Base-by-base conservation (phyloP, 1,140 invertebrate species). In the Anastrepha obliqua region DNA sequence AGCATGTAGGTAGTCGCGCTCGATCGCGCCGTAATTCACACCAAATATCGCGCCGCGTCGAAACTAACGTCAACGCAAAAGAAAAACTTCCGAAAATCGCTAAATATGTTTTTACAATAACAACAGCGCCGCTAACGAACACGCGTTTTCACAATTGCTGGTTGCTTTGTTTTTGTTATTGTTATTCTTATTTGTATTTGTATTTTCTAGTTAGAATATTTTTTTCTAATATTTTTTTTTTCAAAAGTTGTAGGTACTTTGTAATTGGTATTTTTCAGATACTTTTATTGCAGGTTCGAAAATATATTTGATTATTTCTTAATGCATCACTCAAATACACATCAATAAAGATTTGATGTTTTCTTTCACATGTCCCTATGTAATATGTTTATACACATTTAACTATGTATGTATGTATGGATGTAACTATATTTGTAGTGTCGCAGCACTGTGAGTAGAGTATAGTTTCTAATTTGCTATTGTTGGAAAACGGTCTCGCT, bases 231-330 rank as follows among this genome's bases (percentile, higher is more conserved):
- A 20, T 67, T 67, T 67, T 67, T 67, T 29, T 67, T 39, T 67
- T 67, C 7, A 29, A 29, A 81, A 55, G 47, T 81, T 81, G n/a
- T 81, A 81, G 74, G 74, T 81, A 81, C 74, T 81, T 81, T 55
- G 70, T 74, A 74, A n/a, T 44, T 17, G 39, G 39, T 44, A 74
- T 55, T 81, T 81, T 55, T 81, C 74, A 81, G 74, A 5, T 81
- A 81, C 74, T 55, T 78, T 51, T 55, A 51, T 55, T 51, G 42
- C 67, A 81, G 74, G 44, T 81, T 81, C 74, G 20, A 58, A 58
- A 81, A 55, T 55, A 81, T 55, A 81, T 81, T 29, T 17, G 3
- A 13, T 17, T 55, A 20, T 81, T 51, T 29, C 6, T 44, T 58
- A 47, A 17, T 47, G 7, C 47, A 81, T n/a, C 47, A 74, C 64